A percentile compares a stretch with the other conserved stretches of the same genome.
These are phyloP conservation scores for Empidonax alnorum DNA, from an alignment of 2,113 vertebrate species.

Conservation along the genomic window DNA sequence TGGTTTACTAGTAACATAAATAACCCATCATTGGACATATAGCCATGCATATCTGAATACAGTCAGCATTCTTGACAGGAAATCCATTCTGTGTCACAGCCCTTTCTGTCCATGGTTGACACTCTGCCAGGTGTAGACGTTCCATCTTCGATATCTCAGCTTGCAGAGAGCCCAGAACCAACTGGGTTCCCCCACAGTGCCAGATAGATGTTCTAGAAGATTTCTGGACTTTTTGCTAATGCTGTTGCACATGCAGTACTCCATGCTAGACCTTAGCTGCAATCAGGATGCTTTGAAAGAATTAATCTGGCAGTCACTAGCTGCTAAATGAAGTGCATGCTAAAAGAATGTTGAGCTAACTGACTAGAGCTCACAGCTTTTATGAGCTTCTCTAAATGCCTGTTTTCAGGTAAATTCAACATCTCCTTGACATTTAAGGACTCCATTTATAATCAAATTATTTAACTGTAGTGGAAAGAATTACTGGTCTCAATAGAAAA, in stretches of 20 bases:
- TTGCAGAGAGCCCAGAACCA: too few species aligned
- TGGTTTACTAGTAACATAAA: too few species aligned
- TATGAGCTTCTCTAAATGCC: conserved; percentile 54
- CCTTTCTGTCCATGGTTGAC: too few species aligned
- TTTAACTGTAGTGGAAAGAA: conserved; percentile 53
- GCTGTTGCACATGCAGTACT: not conserved
- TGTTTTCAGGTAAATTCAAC: conserved; percentile 62
- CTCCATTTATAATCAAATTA: conserved; percentile 67
- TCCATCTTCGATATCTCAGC: too few species aligned
- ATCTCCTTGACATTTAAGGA: conserved; percentile 68
- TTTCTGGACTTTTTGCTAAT: not conserved
- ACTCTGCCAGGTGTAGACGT: too few species aligned
- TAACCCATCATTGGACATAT: too few species aligned
- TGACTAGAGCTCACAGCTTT: conserved; percentile 17
- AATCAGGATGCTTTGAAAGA: conserved; percentile 1
- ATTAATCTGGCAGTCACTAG: not conserved
- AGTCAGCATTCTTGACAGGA: too few species aligned
- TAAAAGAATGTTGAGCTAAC: conserved; percentile 15
- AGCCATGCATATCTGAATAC: too few species aligned
- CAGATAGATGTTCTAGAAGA: not conserved
- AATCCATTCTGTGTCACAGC: too few species aligned
- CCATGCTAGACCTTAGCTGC: not conserved
- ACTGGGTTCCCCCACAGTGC: too few species aligned
- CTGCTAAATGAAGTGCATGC: conserved; percentile 4
- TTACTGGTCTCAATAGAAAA: conserved; percentile 19